These are phyloP conservation scores for Trachurus trachurus DNA, from an alignment of 2,797 vertebrate species.

Conservation along the genomic window DNA sequence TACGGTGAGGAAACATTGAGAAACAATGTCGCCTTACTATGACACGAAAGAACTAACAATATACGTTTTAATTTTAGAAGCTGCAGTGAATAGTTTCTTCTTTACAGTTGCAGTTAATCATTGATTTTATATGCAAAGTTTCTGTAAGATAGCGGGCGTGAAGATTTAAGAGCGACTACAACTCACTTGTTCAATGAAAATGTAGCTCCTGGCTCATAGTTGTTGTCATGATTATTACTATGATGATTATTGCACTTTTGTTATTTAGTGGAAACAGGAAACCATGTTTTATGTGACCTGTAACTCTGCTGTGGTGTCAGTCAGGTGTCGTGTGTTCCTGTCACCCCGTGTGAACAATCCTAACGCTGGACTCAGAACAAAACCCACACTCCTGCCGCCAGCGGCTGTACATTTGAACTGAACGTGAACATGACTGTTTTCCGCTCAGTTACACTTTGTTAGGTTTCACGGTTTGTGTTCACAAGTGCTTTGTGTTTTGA, in stretches of 20 bases:
- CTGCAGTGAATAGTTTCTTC: neutral
- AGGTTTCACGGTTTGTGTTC: conserved; percentile 4
- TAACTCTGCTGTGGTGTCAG: conserved; percentile 23
- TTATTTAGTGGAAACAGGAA: neutral
- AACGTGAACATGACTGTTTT: conserved; percentile 12
- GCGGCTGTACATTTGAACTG: conserved; percentile 30
- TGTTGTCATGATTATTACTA: neutral
- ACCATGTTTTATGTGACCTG: neutral
- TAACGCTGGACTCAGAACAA: neutral
- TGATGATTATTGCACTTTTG: conserved; percentile 30
- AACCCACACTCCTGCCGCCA: neutral
- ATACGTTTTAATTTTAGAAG: neutral
- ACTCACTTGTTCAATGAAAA: neutral
- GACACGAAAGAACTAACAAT: neutral
- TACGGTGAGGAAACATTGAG: neutral
- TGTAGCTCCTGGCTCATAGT: neutral
- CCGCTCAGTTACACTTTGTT: neutral
- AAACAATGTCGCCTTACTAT: too few relatives aligned
- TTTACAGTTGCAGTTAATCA: conserved; percentile 2
- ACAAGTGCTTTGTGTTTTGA: conserved; percentile 39
- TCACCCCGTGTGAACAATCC: neutral
- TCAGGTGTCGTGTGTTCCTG: conserved; percentile 11
- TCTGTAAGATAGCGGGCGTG: conserved; percentile 9
- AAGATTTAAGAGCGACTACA: neutral
- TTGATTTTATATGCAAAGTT: conserved; percentile 2